Evolutionary conservation across 53 echinoderm and acorn worm species (phyloP), one percentile per base, ranked within the genome.

Genomic region (Pentamera pediparva): DNA sequence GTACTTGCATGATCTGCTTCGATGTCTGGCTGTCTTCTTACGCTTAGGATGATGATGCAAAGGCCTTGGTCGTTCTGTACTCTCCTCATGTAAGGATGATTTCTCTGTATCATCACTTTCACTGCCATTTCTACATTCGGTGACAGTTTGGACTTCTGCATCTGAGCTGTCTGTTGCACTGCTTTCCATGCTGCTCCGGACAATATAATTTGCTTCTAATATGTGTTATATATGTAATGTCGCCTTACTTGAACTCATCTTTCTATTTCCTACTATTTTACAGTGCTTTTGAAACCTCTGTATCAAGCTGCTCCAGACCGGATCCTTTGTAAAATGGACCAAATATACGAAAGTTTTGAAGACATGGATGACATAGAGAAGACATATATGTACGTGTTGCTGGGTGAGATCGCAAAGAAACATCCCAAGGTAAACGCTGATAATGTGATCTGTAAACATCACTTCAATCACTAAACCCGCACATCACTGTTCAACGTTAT

Each of bases 381-480:
- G 41, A 75, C 62, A 10, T 81, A 84, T 53, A 57, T 95, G 39
- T 90, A 89, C 73, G 69, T 87, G 76, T 38, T 95, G 41, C 71
- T 85, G 48, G 87, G 73, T 58, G 95, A 95, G 7, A 67, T 95
- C 4, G 82, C 86, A 8, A 95, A 95, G 65, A 74, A 63, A 34
- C 35, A 87, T 13, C 72, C 90, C 5, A 39, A 90, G 77, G 95
- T 87, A 57, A 35, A 67, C 7, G 24, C 22, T 15, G n/a, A 45
- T n/a, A 45, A 12, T n/a, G 70, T 76, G 32, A 73, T 41, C 15
- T 45, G 47, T n/a, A 45, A 45, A 45, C 0, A 0, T n/a, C 0
- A 45, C n/a, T 0, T n/a, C n/a, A 45, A n/a, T 1, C 47, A 12
- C 12, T 1, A 45, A 12, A 45, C 47, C 12, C 47, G 13, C 47